Evolutionary conservation across 2,797 vertebrate species (phyloP).

Genomic region (Aphelocoma californica): DNA sequence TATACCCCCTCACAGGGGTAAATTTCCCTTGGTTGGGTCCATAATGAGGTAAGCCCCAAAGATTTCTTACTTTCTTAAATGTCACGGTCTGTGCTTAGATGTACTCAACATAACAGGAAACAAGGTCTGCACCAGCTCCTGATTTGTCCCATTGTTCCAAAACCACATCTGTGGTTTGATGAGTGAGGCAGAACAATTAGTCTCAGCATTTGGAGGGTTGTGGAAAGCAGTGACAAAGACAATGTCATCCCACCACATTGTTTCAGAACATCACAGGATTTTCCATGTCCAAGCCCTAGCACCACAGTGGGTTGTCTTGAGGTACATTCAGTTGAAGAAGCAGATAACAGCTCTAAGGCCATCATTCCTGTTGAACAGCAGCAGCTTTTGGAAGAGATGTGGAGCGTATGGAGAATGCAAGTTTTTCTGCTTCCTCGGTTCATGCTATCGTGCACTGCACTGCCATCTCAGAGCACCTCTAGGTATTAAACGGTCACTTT

Average conservation of each 20-base stretch:
- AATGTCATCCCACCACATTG: background rate
- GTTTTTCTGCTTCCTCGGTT: background rate
- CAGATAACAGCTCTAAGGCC: background rate
- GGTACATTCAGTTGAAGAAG: background rate
- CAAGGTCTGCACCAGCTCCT: background rate
- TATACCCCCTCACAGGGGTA: background rate
- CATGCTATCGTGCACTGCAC: background rate
- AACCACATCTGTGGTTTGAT: background rate
- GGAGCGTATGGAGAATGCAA: background rate
- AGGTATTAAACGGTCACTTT: background rate
- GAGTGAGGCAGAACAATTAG: background rate
- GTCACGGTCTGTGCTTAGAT: background rate
- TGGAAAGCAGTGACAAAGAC: background rate
- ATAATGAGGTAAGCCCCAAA: background rate
- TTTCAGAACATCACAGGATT: background rate
- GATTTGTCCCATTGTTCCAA: background rate
- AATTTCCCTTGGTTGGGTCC: background rate
- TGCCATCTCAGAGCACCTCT: background rate
- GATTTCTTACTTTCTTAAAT: background rate
- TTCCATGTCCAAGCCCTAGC: background rate
- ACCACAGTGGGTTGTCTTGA: background rate
- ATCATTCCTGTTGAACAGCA: background rate
- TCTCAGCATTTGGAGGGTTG: background rate
- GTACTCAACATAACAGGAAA: background rate
- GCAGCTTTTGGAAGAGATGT: background rate